Evolutionary conservation across 1,140 invertebrate genomes (phyloP).

Genomic region (Apis dorsata): DNA sequence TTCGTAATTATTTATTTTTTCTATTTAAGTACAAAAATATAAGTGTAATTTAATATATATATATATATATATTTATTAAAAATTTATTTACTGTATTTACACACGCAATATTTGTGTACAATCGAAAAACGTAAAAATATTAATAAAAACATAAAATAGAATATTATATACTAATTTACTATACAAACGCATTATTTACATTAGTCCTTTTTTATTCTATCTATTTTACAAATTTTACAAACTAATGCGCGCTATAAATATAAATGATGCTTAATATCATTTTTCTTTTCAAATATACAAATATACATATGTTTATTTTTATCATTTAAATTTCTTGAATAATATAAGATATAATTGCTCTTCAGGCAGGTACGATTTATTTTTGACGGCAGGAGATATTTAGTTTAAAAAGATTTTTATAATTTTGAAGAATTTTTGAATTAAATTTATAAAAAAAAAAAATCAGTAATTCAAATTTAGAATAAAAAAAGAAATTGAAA

Average conservation of each 20-base stretch:
- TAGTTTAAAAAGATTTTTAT: background rate
- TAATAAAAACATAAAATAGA: conserved; percentile 62
- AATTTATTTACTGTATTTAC: conserved; percentile 68
- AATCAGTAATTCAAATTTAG: conserved; percentile 32
- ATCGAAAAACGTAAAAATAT: conserved; percentile 51
- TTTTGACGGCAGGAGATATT: conserved; percentile 47
- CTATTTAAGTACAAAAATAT: conserved; percentile 26
- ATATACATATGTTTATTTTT: conserved; percentile 78
- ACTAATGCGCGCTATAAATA: conserved; percentile 29
- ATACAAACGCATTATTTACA: conserved; percentile 79
- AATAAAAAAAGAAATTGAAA: background rate
- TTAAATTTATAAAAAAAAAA: conserved; percentile 44
- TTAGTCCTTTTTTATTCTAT: conserved; percentile 72
- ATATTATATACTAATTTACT: conserved; percentile 73
- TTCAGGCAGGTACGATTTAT: conserved; percentile 77
- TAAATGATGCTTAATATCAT: conserved; percentile 56
- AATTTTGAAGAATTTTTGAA: conserved; percentile 59
- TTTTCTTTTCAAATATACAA: conserved; percentile 68
- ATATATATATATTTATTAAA: conserved; percentile 40
- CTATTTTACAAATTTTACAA: conserved; percentile 77
- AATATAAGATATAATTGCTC: conserved; percentile 77
- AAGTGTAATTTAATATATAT: conserved; percentile 27
- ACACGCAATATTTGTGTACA: conserved; percentile 62
- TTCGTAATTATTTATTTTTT: conserved; percentile 4
- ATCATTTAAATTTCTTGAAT: conserved; percentile 56